These are phyloP conservation scores for Holocentrus rufus DNA, from an alignment of 2,797 vertebrate genomes.

Conservation along the genomic window DNA sequence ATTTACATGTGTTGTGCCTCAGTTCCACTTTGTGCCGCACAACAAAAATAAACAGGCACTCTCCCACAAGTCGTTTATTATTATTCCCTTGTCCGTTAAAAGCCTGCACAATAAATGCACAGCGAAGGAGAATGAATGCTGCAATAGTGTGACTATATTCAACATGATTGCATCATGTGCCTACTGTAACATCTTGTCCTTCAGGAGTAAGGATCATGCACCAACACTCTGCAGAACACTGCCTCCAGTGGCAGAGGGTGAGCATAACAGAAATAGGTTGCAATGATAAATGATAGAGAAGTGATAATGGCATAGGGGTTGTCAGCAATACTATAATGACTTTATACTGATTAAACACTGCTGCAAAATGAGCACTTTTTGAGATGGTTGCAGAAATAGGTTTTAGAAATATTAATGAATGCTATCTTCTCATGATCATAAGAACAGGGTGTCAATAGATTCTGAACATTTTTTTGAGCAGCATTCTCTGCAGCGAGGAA, in stretches of 20 bases:
- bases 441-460: neutral
- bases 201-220: slow-evolving; percentile 17
- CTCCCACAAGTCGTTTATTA: neutral
- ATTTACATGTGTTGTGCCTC: slow-evolving; percentile 12
- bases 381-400: neutral
- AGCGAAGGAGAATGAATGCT: slow-evolving; percentile 36
- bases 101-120: slow-evolving; percentile 18
- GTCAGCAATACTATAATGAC: neutral
- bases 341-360: neutral
- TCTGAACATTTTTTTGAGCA: neutral
- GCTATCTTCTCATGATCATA: neutral
- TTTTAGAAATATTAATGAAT: neutral
- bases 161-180: slow-evolving; percentile 67
- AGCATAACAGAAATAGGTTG: slow-evolving; percentile 50
- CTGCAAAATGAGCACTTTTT: neutral
- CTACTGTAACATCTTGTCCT: slow-evolving; percentile 40
- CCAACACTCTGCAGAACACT: slow-evolving; percentile 40
- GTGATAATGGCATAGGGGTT: neutral
- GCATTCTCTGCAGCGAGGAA: slow-evolving; percentile 1
- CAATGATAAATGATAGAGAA: neutral
- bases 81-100: neutral
- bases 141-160: slow-evolving; percentile 55
- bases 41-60: neutral
- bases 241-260: slow-evolving; percentile 62
- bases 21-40: slow-evolving; percentile 13